Base-by-base conservation (phyloP, 2,888 invertebrate genomes). In the Agrotis ipsilon region DNA sequence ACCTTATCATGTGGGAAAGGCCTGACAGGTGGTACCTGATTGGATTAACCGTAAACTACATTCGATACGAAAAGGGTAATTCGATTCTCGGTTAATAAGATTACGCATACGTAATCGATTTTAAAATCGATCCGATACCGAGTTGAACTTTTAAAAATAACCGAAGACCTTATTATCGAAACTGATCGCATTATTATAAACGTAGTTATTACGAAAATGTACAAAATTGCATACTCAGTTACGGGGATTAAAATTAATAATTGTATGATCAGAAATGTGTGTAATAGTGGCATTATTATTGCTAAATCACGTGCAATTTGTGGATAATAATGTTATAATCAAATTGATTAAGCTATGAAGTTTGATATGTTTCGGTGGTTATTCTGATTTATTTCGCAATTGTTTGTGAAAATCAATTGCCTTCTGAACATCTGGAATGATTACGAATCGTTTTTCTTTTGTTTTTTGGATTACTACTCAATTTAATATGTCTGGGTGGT, bases 211-310 rank as follows among this genome's bases (percentile, higher is more conserved):
- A 78, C 58, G 61, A 61, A 65, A 74, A 64, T 61, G 19, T 57
- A 67, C 57, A 60, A 81, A 80, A 80, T 78, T 72, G 72, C 72
- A 61, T 64, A 57, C 58, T 62, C 61, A 60, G 81, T 81, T 83
- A 77, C 16, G 19, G 58, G 58, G 46, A 72, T 76, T 69, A 69
- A 72, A 75, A 81, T 65, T 69, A 79, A 79, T 83, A 79, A 81
- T 76, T 66, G 69, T 52, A 14, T 43, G 66, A 60, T 67, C 64
- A 71, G 68, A 75, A 69, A 70, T 63, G 46, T 70, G 52, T 70
- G 58, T 73, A 75, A 72, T 75, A 46, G 43, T 67, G n/a, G 51
- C 62, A 67, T 76, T 79, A 76, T 77, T 61, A 66, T 78, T 79
- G 62, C 16, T 55, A 64, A 79, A 74, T 70, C 59, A 63, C 74